phyloP scores from a whole-genome alignment of 92 coral and sea anemone genomes.

The Blastomussa wellsi region DNA sequence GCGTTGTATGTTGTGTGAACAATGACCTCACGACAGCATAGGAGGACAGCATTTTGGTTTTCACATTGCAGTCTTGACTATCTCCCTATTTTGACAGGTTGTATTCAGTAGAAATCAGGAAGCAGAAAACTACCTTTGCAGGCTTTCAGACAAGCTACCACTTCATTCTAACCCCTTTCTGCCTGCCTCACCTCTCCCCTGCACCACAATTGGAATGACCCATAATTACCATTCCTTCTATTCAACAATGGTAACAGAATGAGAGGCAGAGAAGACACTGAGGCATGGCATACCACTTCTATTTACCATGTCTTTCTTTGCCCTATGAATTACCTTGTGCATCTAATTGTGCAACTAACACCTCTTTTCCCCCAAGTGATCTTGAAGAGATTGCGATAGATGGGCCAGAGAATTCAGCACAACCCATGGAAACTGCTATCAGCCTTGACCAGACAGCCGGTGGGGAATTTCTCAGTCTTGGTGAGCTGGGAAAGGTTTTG shows the following conservation, averaged over 20 bases:
- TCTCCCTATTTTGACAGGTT: not conserved
- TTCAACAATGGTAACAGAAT: not conserved
- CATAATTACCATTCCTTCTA: not conserved
- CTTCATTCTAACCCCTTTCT: not conserved
- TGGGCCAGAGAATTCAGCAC: constrained; percentile 4
- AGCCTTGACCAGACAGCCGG: constrained; percentile 62
- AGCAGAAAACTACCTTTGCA: not conserved
- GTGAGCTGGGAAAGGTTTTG: constrained; percentile 62
- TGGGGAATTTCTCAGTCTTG: constrained; percentile 74
- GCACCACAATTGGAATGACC: not conserved
- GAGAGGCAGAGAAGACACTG: not conserved
- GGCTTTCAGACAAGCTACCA: not conserved
- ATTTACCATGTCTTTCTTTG: too few species aligned
- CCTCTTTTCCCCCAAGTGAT: not conserved
- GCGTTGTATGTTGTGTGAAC: not conserved
- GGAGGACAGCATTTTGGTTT: not conserved
- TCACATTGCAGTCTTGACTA: not conserved
- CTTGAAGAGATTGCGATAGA: not conserved
- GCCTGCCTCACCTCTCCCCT: not conserved
- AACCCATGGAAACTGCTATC: constrained; percentile 23
- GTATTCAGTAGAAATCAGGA: not conserved
- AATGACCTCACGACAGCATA: not conserved
- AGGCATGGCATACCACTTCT: not conserved
- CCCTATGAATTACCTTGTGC: not conserved
- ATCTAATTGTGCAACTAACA: not conserved